These are phyloP conservation scores for Ctenomys sociabilis DNA, from an alignment of 2,113 vertebrate genomes.

Conservation along the genomic window DNA sequence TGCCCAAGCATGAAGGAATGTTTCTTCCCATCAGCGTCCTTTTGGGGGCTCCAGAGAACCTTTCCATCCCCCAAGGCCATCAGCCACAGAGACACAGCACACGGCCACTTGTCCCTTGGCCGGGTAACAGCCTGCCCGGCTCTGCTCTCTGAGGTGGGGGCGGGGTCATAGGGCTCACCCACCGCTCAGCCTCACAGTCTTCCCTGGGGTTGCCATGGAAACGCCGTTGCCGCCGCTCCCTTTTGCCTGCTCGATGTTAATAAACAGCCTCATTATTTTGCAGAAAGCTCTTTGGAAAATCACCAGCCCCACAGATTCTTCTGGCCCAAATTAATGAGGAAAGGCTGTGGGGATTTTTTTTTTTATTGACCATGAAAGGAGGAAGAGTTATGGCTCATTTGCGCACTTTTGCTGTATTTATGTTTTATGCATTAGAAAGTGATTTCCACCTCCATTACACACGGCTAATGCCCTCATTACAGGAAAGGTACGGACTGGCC, in stretches of 20 bases:
- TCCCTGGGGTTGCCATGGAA: constrained; percentile 83
- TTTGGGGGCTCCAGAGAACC: accelerated
- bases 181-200: constrained; percentile 19
- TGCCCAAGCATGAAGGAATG: too few species aligned
- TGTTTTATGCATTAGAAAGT: constrained; percentile 81
- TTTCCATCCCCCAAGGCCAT: accelerated
- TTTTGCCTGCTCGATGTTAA: constrained; percentile 80
- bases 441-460: constrained; percentile 78
- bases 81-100: accelerated
- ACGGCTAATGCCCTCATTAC: constrained; percentile 78
- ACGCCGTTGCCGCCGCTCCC: constrained; percentile 76
- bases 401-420: constrained; percentile 80
- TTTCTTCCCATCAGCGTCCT: neutral
- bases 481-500: constrained; percentile 60
- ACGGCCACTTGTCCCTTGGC: accelerated
- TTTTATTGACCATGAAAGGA: constrained; percentile 71
- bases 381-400: constrained; percentile 84
- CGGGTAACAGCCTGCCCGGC: accelerated
- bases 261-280: constrained; percentile 87
- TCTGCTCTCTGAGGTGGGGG: accelerated
- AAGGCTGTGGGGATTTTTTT: constrained; percentile 78
- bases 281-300: constrained; percentile 83
- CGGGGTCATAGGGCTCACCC: neutral
- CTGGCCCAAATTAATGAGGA: constrained; percentile 82
- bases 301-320: constrained; percentile 74